A percentile compares a stretch with the other conserved stretches of the same genome.
Conservation (phyloP, 2,113 vertebrate genomes). For the Corydoras maculifer region DNA sequence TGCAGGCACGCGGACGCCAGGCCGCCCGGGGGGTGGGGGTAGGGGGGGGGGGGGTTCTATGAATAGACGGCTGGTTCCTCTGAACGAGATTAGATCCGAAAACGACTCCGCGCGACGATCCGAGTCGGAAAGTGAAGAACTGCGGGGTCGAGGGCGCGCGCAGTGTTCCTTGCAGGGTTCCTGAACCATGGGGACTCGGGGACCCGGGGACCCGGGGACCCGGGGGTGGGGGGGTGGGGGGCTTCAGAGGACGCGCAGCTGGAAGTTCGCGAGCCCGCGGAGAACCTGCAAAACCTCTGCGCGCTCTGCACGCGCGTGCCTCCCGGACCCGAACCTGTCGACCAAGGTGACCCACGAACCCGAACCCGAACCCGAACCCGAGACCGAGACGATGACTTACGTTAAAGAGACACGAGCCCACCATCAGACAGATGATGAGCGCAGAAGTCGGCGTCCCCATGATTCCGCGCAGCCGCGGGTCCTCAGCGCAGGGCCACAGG, state of each 20-base stretch:
- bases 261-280: background rate
- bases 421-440: slow-evolving; percentile 54
- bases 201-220: no score
- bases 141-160: no score
- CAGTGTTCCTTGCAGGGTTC: no score
- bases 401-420: slow-evolving; percentile 58
- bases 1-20: slow-evolving; percentile 35
- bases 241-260: no score
- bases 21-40: no score
- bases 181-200: no score
- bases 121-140: no score
- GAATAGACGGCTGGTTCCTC: slow-evolving; percentile 67
- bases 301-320: background rate
- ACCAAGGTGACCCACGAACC: background rate
- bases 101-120: slow-evolving; percentile 26
- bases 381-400: slow-evolving; percentile 54
- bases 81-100: slow-evolving; percentile 62
- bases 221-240: no score
- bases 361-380: no score
- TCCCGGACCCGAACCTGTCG: background rate
- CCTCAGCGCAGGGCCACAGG: slow-evolving; percentile 24
- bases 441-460: slow-evolving; percentile 60
- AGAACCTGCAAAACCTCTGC: background rate
- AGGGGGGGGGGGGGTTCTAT: slow-evolving; percentile 52
- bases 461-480: slow-evolving; percentile 54